Base-by-base conservation (phyloP, 2,113 vertebrate species). In the Dicrurus megarhynchus region DNA sequence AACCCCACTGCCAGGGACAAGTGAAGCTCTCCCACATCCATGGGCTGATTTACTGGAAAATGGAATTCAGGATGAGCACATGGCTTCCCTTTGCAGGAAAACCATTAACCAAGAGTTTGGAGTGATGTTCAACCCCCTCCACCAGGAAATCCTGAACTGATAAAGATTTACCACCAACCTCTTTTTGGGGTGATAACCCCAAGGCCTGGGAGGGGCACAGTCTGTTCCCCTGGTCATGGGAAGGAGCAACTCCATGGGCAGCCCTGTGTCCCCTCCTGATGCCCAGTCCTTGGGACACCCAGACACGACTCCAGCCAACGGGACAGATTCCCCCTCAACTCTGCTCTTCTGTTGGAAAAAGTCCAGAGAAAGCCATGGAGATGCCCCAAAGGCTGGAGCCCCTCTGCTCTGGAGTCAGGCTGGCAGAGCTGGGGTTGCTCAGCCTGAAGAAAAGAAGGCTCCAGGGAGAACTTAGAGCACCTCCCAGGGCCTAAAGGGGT, bases 161-260 rank as follows among this genome's bases (percentile, higher is more conserved):
- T 30, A 8, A 63, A 46, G 16, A 16, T 44, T 84, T 39, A 35
- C 32, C 11, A 33, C 19, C 39, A 44, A 49, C 14, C 15, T 35
- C 27, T 50, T n/a, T 37, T 32, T 49, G 1, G 3, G 11, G 26
- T 13, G 28, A 71, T 21, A 83, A 73, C 39, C 5, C 10, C 3
- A 2, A 84, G 42, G 27, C 5, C 15, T 0, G 1, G 30, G 47
- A 71, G 47, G 49, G 68, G 21, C 18, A 42, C 14, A 19, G 28
- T 20, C 30, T 56, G 61, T 53, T 12, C 8, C 44, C 4, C 0
- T 3, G 28, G 4, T 17, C 5, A 7, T 1, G 11, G 57, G 9
- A 42, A 59, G 16, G 35, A 64, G 12, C 63, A 46, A 6, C 21
- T 23, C 64, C 68, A 14, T 0, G 9, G 46, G 57, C n/a, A 44